Evolutionary conservation across 1,140 invertebrate genomes (phyloP), one percentile per base, ranked within the genome.

Genomic region (Holotrichia oblita): DNA sequence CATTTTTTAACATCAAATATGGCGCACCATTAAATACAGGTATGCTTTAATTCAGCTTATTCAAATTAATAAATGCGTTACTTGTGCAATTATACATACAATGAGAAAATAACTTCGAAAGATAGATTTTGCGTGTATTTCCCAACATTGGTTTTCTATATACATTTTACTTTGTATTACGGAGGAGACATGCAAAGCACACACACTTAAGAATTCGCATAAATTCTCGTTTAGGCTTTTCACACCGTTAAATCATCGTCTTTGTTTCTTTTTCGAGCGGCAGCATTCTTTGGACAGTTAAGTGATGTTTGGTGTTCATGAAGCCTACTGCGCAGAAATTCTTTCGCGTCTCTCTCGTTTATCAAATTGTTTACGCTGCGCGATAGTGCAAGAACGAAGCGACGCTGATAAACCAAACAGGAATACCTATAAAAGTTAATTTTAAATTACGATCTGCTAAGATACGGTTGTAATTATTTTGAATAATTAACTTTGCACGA

Each of bases 211-310:
- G 61, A 64, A 64, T 64, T 64, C 61, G 61, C 61, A 64, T 64
- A 64, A 64, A 64, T 64, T 27, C 17, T 14, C 61, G 61, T 64
- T 64, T 64, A 10, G 61, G 61, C 61, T 64, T 64, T 64, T 64
- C 61, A 64, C 61, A 24, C 61, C 61, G 61, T 64, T 64, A 64
- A 64, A 64, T 64, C 17, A 64, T 64, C 61, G 61, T 64, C n/a
- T 64, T 64, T 64, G 17, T 64, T 64, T 64, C 61, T 64, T 64
- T 64, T 64, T 22, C 61, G n/a, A 64, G 6, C 61, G 61, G 61
- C 61, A 64, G 61, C 61, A 64, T 64, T 64, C 61, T 22, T 64
- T 27, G 17, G 61, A 64, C 61, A 64, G 61, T 64, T 64, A 64
- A 64, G 61, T 27, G 24, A 27, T 22, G 61, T 64, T n/a, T 64